These are phyloP conservation scores for Meghimatium bilineatum DNA, from an alignment of 2,888 invertebrate genomes.

Conservation along the genomic window DNA sequence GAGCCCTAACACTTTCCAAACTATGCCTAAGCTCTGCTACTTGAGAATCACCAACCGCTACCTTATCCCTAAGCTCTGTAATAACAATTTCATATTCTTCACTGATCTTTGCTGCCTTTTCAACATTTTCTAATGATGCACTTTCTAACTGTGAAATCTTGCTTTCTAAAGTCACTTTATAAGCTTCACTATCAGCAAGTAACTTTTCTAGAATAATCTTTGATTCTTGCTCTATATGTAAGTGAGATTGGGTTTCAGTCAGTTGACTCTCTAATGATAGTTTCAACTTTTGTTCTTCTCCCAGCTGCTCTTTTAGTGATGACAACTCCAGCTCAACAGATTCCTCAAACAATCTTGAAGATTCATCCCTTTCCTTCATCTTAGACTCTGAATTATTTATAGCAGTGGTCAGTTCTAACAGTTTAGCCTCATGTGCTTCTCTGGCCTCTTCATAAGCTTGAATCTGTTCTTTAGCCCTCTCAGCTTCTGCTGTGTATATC, in stretches of 20 bases:
- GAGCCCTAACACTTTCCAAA: constrained; percentile 22
- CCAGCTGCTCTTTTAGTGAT: constrained; percentile 2
- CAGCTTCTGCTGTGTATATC: constrained; percentile 46
- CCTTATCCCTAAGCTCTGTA: constrained; percentile 32
- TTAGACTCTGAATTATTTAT: constrained; percentile 14
- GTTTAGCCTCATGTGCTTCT: neutral
- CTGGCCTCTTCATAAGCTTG: constrained; percentile 43
- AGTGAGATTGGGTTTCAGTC: neutral
- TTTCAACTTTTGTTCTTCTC: constrained; percentile 8
- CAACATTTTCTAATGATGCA: neutral
- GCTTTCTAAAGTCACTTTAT: constrained; percentile 11
- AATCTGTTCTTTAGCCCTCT: constrained; percentile 48
- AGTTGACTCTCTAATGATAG: constrained; percentile 1
- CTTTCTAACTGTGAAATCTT: constrained; percentile 16
- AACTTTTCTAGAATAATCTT: constrained; percentile 8
- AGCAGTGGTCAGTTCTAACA: constrained; percentile 29
- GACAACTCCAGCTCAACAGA: neutral
- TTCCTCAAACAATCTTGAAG: neutral
- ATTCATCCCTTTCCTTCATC: constrained; percentile 13
- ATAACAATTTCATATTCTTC: constrained; percentile 24
- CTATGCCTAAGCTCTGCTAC: constrained; percentile 33
- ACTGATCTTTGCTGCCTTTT: constrained; percentile 9
- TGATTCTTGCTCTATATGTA: constrained; percentile 26
- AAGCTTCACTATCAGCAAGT: constrained; percentile 32
- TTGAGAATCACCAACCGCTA: constrained; percentile 26